phyloP scores from a whole-genome alignment of 37 sponge, comb jelly and placozoan species.

The Spongia lamella region DNA sequence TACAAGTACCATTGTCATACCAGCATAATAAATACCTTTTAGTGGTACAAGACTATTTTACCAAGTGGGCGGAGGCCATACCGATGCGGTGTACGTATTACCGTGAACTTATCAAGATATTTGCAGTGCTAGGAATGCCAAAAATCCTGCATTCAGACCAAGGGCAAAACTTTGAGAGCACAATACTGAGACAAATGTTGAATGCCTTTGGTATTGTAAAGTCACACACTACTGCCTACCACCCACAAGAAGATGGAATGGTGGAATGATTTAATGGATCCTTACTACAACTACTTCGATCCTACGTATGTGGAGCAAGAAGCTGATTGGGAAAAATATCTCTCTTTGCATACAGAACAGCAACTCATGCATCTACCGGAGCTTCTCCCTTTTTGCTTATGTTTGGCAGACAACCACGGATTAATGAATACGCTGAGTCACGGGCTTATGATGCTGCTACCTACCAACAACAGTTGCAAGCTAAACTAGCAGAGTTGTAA shows the following conservation, averaged over 20 bases:
- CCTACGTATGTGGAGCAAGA: not conserved
- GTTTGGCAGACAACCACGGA: too few species aligned
- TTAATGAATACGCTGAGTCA: too few species aligned
- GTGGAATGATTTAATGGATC: constrained; percentile 27
- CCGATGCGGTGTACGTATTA: too few species aligned
- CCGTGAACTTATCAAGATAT: not conserved
- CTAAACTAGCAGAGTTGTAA: too few species aligned
- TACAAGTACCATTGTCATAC: constrained; percentile 4
- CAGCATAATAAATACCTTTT: not conserved
- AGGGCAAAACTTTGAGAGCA: constrained; percentile 26
- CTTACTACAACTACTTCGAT: not conserved
- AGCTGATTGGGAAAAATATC: too few species aligned
- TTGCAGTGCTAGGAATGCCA: not conserved
- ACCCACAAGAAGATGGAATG: constrained; percentile 27
- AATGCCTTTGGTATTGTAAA: constrained; percentile 22
- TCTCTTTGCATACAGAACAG: too few species aligned
- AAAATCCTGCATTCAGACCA: constrained; percentile 24
- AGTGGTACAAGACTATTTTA: too few species aligned
- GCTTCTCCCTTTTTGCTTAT: too few species aligned
- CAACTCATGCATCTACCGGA: too few species aligned
- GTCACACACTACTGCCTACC: constrained; percentile 20
- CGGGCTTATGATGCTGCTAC: too few species aligned
- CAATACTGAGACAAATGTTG: not conserved
- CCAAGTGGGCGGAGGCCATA: too few species aligned
- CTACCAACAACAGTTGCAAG: too few species aligned